Conservation (phyloP, 2,888 invertebrate species). For the Drosophila melanosoma region DNA sequence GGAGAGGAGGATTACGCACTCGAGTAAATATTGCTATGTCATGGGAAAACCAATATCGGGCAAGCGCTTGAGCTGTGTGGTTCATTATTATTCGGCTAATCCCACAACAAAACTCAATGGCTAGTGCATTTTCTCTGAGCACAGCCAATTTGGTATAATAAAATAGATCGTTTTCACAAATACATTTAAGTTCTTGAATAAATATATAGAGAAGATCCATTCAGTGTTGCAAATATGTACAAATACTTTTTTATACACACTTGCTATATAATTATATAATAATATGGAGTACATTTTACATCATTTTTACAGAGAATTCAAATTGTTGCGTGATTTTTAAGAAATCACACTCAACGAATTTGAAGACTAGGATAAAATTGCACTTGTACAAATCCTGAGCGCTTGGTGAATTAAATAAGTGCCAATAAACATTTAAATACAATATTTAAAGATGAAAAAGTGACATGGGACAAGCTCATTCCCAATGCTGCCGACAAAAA, state of each 20-base stretch:
- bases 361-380: background rate
- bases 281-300: background rate
- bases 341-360: background rate
- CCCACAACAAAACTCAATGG: constrained; percentile 54
- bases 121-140: constrained; percentile 51
- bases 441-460: too few species aligned
- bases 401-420: background rate
- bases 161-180: constrained; percentile 18
- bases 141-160: constrained; percentile 21
- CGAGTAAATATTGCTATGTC: constrained; percentile 66
- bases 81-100: constrained; percentile 70
- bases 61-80: constrained; percentile 55
- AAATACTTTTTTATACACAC: background rate
- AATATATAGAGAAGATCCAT: constrained; percentile 3
- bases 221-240: background rate
- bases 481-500: too few species aligned
- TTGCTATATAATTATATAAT: constrained; percentile 5
- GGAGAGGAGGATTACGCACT: constrained; percentile 68
- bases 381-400: background rate
- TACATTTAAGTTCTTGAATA: background rate
- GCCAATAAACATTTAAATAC: background rate
- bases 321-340: background rate
- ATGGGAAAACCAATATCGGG: constrained; percentile 73
- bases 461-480: too few species aligned
- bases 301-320: background rate